These are phyloP conservation scores for Seira sanloemensis DNA, from an alignment of 2,888 invertebrate genomes.

Conservation along the genomic window DNA sequence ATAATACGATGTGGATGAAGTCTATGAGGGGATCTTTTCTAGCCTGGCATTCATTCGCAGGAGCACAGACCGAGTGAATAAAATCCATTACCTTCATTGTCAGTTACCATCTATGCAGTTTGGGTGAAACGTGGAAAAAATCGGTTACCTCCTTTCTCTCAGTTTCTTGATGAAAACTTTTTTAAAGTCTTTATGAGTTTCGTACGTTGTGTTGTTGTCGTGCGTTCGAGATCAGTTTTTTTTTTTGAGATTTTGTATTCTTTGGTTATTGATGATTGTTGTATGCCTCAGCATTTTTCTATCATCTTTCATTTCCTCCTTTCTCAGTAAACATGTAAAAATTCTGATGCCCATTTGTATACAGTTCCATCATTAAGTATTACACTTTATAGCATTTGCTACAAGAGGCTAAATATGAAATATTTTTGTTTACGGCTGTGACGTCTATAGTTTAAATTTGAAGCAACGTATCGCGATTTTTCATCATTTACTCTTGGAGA, in stretches of 20 bases:
- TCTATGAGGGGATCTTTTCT: not conserved
- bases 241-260: not conserved
- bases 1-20: not conserved
- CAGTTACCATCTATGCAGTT: not conserved
- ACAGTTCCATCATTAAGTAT: not conserved
- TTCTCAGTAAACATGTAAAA: not conserved
- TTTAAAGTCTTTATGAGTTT: too few species aligned
- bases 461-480: not conserved
- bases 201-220: too few species aligned
- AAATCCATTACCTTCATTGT: slow-evolving; percentile 22
- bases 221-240: not conserved
- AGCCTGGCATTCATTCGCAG: slow-evolving; percentile 26
- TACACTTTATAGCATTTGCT: slow-evolving; percentile 15
- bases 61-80: not conserved
- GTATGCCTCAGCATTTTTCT: not conserved
- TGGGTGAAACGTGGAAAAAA: not conserved
- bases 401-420: not conserved
- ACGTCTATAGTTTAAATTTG: slow-evolving; percentile 1
- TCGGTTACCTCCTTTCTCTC: not conserved
- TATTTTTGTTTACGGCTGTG: slow-evolving; percentile 26
- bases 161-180: too few species aligned
- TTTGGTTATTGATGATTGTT: not conserved
- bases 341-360: not conserved
- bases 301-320: not conserved
- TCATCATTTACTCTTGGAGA: not conserved